A percentile compares a stretch with the other conserved stretches of the same genome.
These are phyloP conservation scores for Nematostella vectensis DNA, from an alignment of 92 coral and sea anemone genomes.

Conservation along the genomic window DNA sequence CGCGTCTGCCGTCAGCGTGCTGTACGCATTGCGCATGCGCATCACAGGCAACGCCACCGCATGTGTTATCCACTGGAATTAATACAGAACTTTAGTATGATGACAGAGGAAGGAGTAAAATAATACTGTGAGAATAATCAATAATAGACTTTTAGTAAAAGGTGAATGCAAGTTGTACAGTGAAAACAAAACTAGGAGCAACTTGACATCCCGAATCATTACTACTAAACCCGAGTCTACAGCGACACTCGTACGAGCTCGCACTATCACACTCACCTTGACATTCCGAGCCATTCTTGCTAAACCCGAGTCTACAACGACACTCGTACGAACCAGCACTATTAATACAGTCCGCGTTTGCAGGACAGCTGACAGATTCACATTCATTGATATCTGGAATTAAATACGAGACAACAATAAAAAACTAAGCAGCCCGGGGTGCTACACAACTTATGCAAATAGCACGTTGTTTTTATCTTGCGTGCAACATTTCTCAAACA, in stretches of 20 bases:
- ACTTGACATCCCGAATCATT: conserved; percentile 35
- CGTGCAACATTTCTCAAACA: too few relatives aligned
- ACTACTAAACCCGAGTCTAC: conserved; percentile 47
- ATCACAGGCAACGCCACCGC: conserved; percentile 38
- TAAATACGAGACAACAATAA: background rate
- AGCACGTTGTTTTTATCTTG: too few relatives aligned
- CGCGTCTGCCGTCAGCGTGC: conserved; percentile 21
- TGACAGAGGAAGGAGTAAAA: too few relatives aligned
- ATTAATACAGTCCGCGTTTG: conserved; percentile 54
- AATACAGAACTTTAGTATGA: background rate
- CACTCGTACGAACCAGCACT: conserved; percentile 50
- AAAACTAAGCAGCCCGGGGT: too few relatives aligned
- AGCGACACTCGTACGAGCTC: conserved; percentile 56
- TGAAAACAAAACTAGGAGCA: too few relatives aligned
- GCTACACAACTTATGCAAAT: too few relatives aligned
- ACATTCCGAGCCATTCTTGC: conserved; percentile 35
- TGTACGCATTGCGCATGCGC: conserved; percentile 28
- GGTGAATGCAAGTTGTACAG: too few relatives aligned
- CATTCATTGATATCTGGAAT: conserved; percentile 59
- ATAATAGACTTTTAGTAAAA: too few relatives aligned
- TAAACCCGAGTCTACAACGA: conserved; percentile 53
- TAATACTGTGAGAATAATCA: background rate
- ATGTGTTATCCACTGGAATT: conserved; percentile 45
- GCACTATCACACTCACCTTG: conserved; percentile 25
- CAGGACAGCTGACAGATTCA: conserved; percentile 30